Evolutionary conservation across 2,797 vertebrate genomes (phyloP).

Genomic region (Chlorospingus semifuscus): DNA sequence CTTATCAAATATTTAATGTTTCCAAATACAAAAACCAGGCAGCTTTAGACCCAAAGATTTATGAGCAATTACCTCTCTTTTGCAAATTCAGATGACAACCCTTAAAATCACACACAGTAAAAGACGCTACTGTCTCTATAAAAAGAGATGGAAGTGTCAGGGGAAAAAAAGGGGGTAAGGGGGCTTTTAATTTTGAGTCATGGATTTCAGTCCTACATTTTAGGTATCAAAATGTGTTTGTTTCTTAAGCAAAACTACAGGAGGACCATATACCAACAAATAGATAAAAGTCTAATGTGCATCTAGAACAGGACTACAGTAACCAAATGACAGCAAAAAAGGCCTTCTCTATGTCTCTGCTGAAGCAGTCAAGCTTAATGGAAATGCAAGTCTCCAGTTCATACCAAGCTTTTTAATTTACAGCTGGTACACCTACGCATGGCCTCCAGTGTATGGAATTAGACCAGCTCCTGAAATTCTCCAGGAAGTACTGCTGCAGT

Average conservation of each 20-base stretch:
- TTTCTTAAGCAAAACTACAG: background rate
- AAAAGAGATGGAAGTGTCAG: background rate
- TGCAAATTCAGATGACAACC: background rate
- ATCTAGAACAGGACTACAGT: background rate
- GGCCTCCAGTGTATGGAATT: background rate
- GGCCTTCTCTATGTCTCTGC: background rate
- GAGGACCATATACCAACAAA: background rate
- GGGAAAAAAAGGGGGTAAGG: rapidly evolving
- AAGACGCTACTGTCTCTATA: background rate
- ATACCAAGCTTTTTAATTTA: background rate
- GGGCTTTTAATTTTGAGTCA: background rate
- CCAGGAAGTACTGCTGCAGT: background rate
- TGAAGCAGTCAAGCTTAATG: background rate
- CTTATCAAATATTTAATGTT: background rate
- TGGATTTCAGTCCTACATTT: background rate
- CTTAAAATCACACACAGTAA: background rate
- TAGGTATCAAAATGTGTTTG: background rate
- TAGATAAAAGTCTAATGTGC: background rate
- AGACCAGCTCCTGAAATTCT: background rate
- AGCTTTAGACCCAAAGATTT: background rate
- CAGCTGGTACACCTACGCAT: background rate
- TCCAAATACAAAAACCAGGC: background rate
- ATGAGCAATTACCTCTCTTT: background rate
- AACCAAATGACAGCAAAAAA: background rate
- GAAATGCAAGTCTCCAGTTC: background rate